Evolutionary conservation across 2,113 vertebrate genomes (phyloP), one percentile per base, ranked within the genome.

Genomic region (Gulo gulo): DNA sequence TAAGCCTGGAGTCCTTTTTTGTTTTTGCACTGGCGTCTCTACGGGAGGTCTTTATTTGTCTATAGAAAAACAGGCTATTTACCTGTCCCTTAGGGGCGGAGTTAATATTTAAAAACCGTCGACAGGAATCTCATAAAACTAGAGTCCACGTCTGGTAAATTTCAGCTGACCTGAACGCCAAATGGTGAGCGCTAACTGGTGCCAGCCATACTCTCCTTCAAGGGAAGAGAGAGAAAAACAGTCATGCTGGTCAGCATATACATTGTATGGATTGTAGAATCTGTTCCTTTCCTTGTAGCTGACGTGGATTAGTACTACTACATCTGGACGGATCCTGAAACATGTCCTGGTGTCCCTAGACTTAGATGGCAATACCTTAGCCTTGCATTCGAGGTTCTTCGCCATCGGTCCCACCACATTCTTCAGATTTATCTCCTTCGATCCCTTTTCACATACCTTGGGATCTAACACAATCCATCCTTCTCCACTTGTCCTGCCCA

Each of bases 31-130:
- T 47, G 55, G 0, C 3, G 0, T 95, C 79, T 96, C 95, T 97
- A 57, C 94, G 80, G 89, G 88, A 97, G 95, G 74, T 92, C 93
- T 98, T 98, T 97, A 92, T 98, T 98, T 97, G 81, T 97, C 76
- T 96, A 73, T 93, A 86, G 92, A 93, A 97, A 97, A 97, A 98
- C 29, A 86, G 47, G 42, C 50, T 97, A 79, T 97, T 98, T 98
- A 61, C 95, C 55, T 96, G 0, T 93, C 88, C 94, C 96, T 93
- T 94, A 96, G 96, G 90, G 87, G 47, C 7, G 11, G 61, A 94
- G 88, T 95, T 96, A 83, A 80, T 96, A 87, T 94, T 91, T 97
- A 97, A 97, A 97, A 97, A 96, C 88, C 73, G 96, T 31, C 92
- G 94, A 85, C 79, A 97, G n/a, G 94, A 95, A 85, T 96, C 67